A percentile compares a stretch with the other conserved stretches of the same genome.
Conservation (phyloP, 2,113 vertebrate species). For the Pygoscelis adeliae region DNA sequence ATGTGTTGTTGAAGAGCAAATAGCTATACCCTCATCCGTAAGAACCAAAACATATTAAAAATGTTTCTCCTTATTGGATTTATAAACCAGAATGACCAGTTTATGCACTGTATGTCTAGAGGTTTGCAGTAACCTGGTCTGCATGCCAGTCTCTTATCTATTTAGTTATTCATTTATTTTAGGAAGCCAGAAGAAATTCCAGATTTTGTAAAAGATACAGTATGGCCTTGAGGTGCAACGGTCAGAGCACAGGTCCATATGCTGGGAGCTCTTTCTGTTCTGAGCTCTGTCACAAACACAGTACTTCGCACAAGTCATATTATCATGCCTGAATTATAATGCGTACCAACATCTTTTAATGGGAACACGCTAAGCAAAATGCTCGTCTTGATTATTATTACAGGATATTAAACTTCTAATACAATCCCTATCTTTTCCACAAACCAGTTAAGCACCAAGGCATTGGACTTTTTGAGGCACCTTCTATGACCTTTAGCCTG, state of each 20-base stretch:
- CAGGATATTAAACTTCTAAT: not conserved
- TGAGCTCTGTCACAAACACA: not conserved
- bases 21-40: not conserved
- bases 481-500: not conserved
- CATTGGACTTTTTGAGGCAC: not conserved
- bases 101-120: not conserved
- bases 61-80: not conserved
- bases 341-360: not conserved
- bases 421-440: not conserved
- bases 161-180: not conserved
- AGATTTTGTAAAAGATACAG: not conserved
- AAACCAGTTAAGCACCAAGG: not conserved
- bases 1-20: not conserved
- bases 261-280: not conserved
- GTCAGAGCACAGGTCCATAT: not conserved
- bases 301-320: not conserved
- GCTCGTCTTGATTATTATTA: not conserved
- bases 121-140: not conserved
- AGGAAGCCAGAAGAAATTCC: not conserved
- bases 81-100: not conserved
- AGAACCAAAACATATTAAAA: not conserved
- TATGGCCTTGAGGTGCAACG: fast-evolving
- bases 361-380: not conserved
- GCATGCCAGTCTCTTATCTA: not conserved
- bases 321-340: not conserved